Percentiles rank a stretch among this genome's conserved stretches.
These are phyloP conservation scores for Chrysolophus pictus DNA, from an alignment of 2,797 vertebrate species.

Conservation along the genomic window DNA sequence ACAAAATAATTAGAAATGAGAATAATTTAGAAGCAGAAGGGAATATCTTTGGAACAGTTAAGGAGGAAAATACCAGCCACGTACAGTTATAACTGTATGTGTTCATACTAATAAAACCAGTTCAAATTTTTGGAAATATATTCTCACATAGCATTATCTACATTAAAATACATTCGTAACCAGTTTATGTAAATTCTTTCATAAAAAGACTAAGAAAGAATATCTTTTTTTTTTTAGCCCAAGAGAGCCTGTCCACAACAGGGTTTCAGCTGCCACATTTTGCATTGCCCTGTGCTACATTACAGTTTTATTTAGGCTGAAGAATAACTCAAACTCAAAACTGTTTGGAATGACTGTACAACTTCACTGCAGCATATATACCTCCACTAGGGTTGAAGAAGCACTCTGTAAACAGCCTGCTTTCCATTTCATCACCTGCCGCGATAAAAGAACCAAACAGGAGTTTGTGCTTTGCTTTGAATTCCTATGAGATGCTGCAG, in stretches of 20 bases:
- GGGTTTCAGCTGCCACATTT: neutral
- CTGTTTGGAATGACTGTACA: neutral
- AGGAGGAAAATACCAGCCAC: neutral
- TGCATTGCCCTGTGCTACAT: rapidly evolving
- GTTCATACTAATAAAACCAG: neutral
- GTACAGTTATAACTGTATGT: neutral
- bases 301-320: neutral
- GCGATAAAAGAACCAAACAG: neutral
- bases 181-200: neutral
- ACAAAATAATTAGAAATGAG: neutral
- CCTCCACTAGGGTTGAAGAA: neutral
- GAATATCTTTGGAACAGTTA: neutral
- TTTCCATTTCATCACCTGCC: neutral
- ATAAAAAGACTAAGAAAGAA: neutral
- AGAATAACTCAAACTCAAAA: neutral
- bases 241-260: neutral
- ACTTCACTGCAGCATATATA: neutral
- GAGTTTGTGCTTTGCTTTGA: neutral
- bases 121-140: neutral
- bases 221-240: neutral
- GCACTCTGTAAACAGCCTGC: neutral
- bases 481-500: neutral
- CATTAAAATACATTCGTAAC: neutral
- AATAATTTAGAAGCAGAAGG: neutral
- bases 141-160: neutral